phyloP scores from a whole-genome alignment of 2,113 vertebrate genomes.

The Bos javanicus region DNA sequence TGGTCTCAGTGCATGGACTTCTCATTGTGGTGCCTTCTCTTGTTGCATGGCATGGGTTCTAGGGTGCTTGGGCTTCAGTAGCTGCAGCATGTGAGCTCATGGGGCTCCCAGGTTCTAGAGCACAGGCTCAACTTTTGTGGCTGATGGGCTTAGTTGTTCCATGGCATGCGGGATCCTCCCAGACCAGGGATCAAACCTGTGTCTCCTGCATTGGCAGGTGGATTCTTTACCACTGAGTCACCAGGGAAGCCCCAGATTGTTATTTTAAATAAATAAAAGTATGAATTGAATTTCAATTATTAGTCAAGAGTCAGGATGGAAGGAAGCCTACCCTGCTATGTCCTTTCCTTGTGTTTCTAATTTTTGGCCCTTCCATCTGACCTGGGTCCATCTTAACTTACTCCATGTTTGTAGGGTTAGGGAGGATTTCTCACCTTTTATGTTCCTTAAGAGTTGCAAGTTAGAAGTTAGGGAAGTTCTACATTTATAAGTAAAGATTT shows the following conservation, averaged over 20 bases:
- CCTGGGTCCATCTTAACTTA: neutral
- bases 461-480: neutral
- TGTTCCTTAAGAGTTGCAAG: neutral
- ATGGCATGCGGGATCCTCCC: neutral
- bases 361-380: neutral
- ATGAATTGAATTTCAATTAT: neutral
- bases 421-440: neutral
- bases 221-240: neutral
- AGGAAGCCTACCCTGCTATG: neutral
- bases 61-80: neutral
- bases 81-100: neutral
- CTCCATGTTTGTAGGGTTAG: fast-evolving
- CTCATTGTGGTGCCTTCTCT: neutral
- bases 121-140: neutral
- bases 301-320: neutral
- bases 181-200: neutral
- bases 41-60: fast-evolving
- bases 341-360: neutral
- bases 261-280: neutral
- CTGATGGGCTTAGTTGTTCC: neutral
- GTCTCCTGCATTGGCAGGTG: neutral
- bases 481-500: neutral
- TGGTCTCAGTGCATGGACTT: neutral
- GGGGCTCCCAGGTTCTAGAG: neutral
- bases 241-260: neutral